Conservation (phyloP, 2,888 invertebrate genomes). For the Dromius quadrimaculatus region DNA sequence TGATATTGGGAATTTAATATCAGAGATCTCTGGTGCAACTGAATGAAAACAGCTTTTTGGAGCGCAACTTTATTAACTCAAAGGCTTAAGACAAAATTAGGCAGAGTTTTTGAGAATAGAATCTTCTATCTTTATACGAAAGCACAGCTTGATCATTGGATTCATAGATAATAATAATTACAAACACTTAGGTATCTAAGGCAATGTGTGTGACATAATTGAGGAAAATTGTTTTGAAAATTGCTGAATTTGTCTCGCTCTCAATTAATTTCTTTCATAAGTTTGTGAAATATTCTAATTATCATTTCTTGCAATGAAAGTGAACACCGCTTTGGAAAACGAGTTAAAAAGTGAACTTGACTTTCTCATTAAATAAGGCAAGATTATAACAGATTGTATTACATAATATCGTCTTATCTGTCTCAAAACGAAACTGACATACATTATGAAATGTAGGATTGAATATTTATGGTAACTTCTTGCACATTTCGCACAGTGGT, state of each 20-base stretch:
- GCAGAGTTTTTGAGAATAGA: too few relatives aligned
- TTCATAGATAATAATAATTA: too few relatives aligned
- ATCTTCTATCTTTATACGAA: too few relatives aligned
- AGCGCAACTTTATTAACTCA: too few relatives aligned
- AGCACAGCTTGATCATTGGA: too few relatives aligned
- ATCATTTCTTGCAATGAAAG: not conserved
- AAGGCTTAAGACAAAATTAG: too few relatives aligned
- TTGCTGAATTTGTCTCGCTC: not conserved
- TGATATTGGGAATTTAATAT: too few relatives aligned
- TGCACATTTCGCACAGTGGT: too few relatives aligned
- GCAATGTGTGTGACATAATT: too few relatives aligned
- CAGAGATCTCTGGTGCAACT: too few relatives aligned
- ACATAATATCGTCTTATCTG: not conserved
- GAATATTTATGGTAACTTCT: not conserved
- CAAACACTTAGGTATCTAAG: too few relatives aligned
- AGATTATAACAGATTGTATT: not conserved
- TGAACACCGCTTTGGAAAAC: constrained; percentile 13
- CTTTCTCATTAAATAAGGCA: constrained; percentile 14
- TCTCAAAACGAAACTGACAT: constrained; percentile 1
- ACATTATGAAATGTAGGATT: not conserved
- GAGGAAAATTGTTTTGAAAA: constrained; percentile 1
- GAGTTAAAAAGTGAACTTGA: constrained; percentile 13
- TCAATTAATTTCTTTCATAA: constrained; percentile 3
- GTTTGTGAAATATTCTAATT: constrained; percentile 13
- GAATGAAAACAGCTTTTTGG: too few relatives aligned